phyloP scores from a whole-genome alignment of 2,113 vertebrate species.

The Neolamprologus hecqui region DNA sequence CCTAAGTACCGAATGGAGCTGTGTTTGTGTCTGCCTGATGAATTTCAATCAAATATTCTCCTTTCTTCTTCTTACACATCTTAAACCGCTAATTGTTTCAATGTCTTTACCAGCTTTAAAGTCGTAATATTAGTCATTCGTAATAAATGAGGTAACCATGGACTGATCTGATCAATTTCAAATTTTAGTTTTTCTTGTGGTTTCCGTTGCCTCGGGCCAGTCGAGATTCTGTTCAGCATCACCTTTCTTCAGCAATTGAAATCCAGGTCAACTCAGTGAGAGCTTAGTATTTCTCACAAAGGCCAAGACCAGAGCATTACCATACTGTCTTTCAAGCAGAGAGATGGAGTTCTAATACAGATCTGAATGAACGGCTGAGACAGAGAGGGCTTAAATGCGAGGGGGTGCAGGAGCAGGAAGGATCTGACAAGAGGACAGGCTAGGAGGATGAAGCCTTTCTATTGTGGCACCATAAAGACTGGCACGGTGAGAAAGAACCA shows the following conservation, averaged over 20 bases:
- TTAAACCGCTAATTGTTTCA: not conserved
- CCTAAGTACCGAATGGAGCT: not conserved
- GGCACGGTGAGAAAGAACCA: not conserved
- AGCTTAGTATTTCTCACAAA: slow-evolving; percentile 20
- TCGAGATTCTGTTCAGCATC: not conserved
- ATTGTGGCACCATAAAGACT: not conserved
- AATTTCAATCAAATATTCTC: not conserved
- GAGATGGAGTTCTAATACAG: not conserved
- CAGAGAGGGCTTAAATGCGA: not conserved
- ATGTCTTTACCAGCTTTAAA: not conserved
- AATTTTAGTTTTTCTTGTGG: not conserved
- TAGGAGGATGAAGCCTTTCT: not conserved
- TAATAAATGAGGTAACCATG: not conserved
- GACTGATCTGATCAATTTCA: not conserved
- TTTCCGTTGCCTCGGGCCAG: not conserved
- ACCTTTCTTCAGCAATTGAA: not conserved
- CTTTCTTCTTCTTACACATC: not conserved
- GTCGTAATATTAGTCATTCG: not conserved
- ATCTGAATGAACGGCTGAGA: slow-evolving; percentile 22
- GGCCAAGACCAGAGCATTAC: slow-evolving; percentile 14
- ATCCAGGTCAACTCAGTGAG: slow-evolving; percentile 29
- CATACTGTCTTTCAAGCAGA: slow-evolving; percentile 9
- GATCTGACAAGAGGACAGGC: not conserved
- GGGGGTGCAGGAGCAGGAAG: not conserved
- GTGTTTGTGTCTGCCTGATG: not conserved